Evolutionary conservation across 1,140 invertebrate species (phyloP).

Genomic region (Pseudomyrmex flavicornis): DNA sequence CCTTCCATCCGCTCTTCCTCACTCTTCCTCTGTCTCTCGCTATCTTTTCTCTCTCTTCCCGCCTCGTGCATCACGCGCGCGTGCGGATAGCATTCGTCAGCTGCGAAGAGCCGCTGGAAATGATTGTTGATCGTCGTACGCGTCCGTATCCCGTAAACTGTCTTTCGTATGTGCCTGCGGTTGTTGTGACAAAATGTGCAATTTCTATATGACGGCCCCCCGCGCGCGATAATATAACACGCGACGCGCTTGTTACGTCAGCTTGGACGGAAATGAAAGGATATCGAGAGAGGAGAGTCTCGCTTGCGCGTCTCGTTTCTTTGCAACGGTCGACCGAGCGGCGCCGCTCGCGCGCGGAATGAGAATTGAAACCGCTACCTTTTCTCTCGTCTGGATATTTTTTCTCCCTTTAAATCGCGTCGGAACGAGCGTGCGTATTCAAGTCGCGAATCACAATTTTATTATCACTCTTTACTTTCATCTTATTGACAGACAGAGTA

Average conservation of each 20-base stretch:
- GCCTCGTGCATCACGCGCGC: constrained; percentile 11
- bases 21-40: constrained; percentile 11
- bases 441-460: constrained; percentile 30
- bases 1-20: constrained; percentile 16
- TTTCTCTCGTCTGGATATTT: constrained; percentile 11
- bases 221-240: constrained; percentile 52
- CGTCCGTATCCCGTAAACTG: constrained; percentile 21
- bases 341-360: constrained; percentile 45
- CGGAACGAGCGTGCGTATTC: neutral
- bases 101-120: constrained; percentile 54
- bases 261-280: constrained; percentile 62
- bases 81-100: constrained; percentile 50
- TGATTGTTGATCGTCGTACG: constrained; percentile 68
- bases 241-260: constrained; percentile 39
- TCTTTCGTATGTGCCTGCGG: constrained; percentile 15
- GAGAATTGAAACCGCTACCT: constrained; percentile 45
- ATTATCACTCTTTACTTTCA: constrained; percentile 23
- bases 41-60: neutral
- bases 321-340: constrained; percentile 36
- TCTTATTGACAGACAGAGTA: constrained; percentile 21
- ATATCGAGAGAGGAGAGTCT: constrained; percentile 7
- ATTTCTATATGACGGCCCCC: constrained; percentile 60
- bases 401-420: constrained; percentile 18
- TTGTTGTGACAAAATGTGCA: constrained; percentile 67
- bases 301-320: constrained; percentile 31